phyloP scores from a whole-genome alignment of 2,113 vertebrate genomes.

The Coreoperca whiteheadi region DNA sequence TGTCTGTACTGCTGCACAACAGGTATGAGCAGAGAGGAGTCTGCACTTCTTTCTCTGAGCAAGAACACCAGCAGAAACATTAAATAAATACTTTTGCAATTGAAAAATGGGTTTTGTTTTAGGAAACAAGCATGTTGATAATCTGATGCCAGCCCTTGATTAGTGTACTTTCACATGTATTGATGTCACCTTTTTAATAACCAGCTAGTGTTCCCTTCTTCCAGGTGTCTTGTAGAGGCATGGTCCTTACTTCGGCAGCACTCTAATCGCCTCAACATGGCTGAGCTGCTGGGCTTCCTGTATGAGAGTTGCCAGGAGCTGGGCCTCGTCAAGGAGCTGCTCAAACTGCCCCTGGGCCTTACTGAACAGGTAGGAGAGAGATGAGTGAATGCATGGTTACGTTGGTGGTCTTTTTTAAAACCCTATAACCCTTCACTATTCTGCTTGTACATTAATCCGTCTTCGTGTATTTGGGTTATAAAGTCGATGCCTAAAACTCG shows the following conservation, averaged over 20 bases:
- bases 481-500: neutral
- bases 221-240: slow-evolving; percentile 92
- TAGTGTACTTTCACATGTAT: neutral
- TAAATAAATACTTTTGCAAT: neutral
- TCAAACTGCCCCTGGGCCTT: slow-evolving; percentile 91
- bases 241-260: slow-evolving; percentile 90
- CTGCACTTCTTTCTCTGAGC: neutral
- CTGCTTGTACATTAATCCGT: neutral
- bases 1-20: slow-evolving; percentile 93
- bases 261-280: slow-evolving; percentile 83
- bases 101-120: neutral
- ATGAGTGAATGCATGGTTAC: neutral
- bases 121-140: neutral
- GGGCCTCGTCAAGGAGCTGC: slow-evolving; percentile 92
- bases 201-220: neutral
- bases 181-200: neutral
- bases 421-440: neutral
- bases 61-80: neutral
- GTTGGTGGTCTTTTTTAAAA: neutral
- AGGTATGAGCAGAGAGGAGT: slow-evolving; percentile 79
- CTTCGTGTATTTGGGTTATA: neutral
- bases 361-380: slow-evolving; percentile 87
- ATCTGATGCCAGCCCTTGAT: neutral
- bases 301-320: slow-evolving; percentile 93
- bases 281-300: slow-evolving; percentile 88